phyloP scores from a whole-genome alignment of 1,140 invertebrate species.

The Anoplolepis gracilipes region DNA sequence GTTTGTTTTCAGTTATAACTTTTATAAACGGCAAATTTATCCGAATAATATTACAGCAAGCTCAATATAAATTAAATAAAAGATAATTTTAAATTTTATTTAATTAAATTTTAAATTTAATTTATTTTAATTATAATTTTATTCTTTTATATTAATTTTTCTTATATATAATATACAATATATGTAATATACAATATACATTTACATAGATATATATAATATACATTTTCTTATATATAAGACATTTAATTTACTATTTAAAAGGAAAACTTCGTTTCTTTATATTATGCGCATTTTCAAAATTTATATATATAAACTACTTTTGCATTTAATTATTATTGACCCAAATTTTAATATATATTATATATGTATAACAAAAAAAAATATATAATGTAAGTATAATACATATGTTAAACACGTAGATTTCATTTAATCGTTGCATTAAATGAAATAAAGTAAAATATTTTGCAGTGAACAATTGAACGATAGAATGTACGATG shows the following conservation, averaged over 20 bases:
- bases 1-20: not conserved
- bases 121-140: not conserved
- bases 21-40: slow-evolving; percentile 9
- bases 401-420: not conserved
- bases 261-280: not conserved
- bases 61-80: not conserved
- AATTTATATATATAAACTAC: too few relatives aligned
- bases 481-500: not conserved
- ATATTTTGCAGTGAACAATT: not conserved
- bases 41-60: not conserved
- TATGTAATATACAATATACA: not conserved
- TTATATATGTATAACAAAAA: too few relatives aligned
- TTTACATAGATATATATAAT: not conserved
- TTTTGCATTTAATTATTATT: too few relatives aligned
- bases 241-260: not conserved
- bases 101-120: not conserved
- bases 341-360: too few relatives aligned
- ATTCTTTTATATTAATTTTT: not conserved
- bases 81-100: not conserved
- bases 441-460: slow-evolving; percentile 34
- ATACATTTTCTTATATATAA: too few relatives aligned
- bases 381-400: too few relatives aligned
- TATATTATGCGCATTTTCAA: too few relatives aligned
- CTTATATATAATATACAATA: too few relatives aligned
- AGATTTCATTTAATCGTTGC: slow-evolving; percentile 19